phyloP scores from a whole-genome alignment of 1,140 invertebrate genomes.

The Drosophila parabipectinata region DNA sequence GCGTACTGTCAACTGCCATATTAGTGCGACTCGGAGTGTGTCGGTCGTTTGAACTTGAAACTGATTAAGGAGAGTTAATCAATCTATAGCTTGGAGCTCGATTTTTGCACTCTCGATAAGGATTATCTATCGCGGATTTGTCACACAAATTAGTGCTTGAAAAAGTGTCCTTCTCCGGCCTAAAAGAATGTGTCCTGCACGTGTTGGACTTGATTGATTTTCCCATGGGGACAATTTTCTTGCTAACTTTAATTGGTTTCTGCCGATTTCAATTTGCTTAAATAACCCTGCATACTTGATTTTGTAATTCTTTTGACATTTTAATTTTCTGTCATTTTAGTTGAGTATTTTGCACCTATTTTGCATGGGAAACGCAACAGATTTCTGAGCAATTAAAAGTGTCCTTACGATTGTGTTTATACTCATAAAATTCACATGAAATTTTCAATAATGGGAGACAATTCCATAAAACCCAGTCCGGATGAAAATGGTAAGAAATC shows the following conservation, averaged over 20 bases:
- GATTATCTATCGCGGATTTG: not conserved
- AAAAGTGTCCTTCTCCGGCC: no score
- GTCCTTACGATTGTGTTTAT: not conserved
- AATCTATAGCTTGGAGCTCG: conserved; percentile 2
- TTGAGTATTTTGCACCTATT: conserved; percentile 3
- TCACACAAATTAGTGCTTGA: not conserved
- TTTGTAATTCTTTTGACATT: not conserved
- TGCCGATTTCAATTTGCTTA: conserved; percentile 4
- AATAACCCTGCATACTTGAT: conserved; percentile 8
- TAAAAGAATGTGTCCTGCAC: not conserved
- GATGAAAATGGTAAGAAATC: conserved; percentile 20
- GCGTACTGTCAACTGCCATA: conserved; percentile 9
- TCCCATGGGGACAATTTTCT: conserved; percentile 9
- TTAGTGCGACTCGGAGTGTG: conserved; percentile 29
- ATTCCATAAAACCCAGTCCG: conserved; percentile 21
- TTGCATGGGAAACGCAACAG: conserved; percentile 26
- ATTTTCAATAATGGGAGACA: conserved; percentile 24
- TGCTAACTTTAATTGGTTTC: not conserved
- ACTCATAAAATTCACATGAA: not conserved
- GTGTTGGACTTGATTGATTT: conserved; percentile 24
- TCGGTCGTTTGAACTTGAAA: conserved; percentile 56
- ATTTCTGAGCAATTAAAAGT: not conserved
- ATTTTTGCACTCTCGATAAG: not conserved
- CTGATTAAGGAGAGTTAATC: conserved; percentile 28
- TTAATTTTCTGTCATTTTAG: conserved; percentile 4